Percentiles rank a stretch among this genome's conserved stretches.
These are phyloP conservation scores for Halictus ligatus DNA, from an alignment of 2,888 invertebrate species.

Conservation along the genomic window DNA sequence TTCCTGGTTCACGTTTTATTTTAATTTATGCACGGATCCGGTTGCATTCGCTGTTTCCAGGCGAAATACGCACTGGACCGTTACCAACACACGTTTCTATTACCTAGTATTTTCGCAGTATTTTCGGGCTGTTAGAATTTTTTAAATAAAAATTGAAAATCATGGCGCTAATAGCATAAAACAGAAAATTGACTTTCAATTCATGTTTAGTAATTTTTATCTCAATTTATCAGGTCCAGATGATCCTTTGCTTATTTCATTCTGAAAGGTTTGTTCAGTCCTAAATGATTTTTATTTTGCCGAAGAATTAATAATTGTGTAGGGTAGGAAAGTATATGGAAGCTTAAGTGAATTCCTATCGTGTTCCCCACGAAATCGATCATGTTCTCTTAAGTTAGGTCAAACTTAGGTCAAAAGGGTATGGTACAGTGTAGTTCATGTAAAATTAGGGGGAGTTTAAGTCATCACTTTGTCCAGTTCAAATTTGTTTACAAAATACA, in stretches of 20 bases:
- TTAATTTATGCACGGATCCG: constrained; percentile 43
- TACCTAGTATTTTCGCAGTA: background rate
- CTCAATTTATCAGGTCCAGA: background rate
- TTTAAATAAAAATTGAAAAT: background rate
- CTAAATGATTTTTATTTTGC: background rate
- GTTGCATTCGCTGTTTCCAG: constrained; percentile 6
- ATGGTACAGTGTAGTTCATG: background rate
- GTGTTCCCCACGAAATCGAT: too few relatives aligned
- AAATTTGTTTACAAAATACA: background rate
- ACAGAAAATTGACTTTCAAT: too few relatives aligned
- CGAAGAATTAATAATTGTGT: background rate
- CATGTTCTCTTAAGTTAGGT: too few relatives aligned
- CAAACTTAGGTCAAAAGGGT: background rate
- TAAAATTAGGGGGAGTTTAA: background rate
- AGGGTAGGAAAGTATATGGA: background rate
- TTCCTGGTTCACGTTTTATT: constrained; percentile 39
- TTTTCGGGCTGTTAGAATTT: background rate
- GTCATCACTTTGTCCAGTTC: background rate
- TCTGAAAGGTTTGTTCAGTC: background rate
- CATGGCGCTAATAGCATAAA: too few relatives aligned
- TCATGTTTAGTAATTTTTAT: background rate
- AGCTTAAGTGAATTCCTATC: background rate
- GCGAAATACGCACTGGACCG: background rate
- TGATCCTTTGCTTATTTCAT: background rate
- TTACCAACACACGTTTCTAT: background rate